Percentiles rank a stretch among this genome's conserved stretches.
Evolutionary conservation across 2,888 invertebrate species (phyloP).

Genomic region (Leucophenga maculata): DNA sequence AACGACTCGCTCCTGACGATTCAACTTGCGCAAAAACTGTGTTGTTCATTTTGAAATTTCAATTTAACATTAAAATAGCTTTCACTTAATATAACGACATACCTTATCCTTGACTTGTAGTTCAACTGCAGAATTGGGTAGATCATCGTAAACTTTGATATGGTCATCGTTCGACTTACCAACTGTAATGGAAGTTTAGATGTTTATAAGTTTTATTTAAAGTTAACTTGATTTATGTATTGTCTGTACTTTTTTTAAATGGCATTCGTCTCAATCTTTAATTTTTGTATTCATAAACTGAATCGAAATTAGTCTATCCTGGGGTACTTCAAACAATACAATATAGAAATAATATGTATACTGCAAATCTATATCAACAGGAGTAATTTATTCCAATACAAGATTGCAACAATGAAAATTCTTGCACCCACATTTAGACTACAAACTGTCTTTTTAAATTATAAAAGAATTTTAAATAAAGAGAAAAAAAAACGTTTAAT

Average conservation of each 20-base stretch:
- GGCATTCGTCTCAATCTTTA: background rate
- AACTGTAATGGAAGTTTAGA: slow-evolving; percentile 62
- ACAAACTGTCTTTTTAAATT: too few species aligned
- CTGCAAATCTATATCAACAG: too few species aligned
- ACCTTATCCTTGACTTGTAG: slow-evolving; percentile 96
- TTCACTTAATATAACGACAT: slow-evolving; percentile 43
- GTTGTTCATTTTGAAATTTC: slow-evolving; percentile 8
- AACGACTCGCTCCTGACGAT: slow-evolving; percentile 96
- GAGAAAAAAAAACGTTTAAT: too few species aligned
- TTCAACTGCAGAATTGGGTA: slow-evolving; percentile 94
- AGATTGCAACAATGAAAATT: too few species aligned
- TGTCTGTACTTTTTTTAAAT: background rate
- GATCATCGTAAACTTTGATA: slow-evolving; percentile 87
- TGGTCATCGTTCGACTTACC: slow-evolving; percentile 82
- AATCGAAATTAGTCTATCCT: too few species aligned
- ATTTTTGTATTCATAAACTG: too few species aligned
- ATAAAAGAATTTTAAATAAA: too few species aligned
- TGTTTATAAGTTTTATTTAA: background rate
- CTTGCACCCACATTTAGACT: too few species aligned
- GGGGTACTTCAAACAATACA: too few species aligned
- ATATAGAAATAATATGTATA: too few species aligned
- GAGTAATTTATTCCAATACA: too few species aligned
- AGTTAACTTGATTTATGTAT: background rate
- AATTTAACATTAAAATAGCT: background rate
- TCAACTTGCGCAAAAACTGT: slow-evolving; percentile 94